Base-by-base conservation (phyloP, 2,888 invertebrate genomes). In the Phaedon cochleariae region DNA sequence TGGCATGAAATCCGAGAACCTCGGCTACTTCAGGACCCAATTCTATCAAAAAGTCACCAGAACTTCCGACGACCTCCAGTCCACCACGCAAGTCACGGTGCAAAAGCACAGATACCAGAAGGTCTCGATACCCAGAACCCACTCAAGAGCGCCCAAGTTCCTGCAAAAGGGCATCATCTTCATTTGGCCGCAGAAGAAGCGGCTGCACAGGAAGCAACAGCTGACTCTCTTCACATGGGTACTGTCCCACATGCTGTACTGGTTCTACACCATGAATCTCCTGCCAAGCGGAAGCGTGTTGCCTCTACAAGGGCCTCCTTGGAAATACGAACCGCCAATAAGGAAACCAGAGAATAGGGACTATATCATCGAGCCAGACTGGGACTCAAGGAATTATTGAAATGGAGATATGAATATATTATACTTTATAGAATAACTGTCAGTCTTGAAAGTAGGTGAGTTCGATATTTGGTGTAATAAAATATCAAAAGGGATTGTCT, bases 351-450 rank as follows among this genome's bases (percentile, higher is more conserved):
- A 78, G 69, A 77, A 71, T 46, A 75, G 78, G 58, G 80, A 81
- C 73, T 82, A 79, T 64, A 79, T 82, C 62, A 83, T 83, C 49
- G 83, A 83, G 71, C 82, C 83, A 2, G 81, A 82, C 67, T 83
- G 82, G 83, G 76, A 81, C 67, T 77, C 78, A n/a, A 51, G 65
- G 65, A n/a, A 26, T 46, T 46, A 45, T 57, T 57, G 26, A 71
- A 3, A 17, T n/a, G n/a, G n/a, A n/a, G n/a, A n/a, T n/a, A n/a
- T n/a, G n/a, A n/a, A n/a, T n/a, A n/a, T n/a, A n/a, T n/a, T n/a
- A n/a, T n/a, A n/a, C n/a, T n/a, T n/a, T n/a, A n/a, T n/a, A n/a
- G n/a, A n/a, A n/a, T n/a, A n/a, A n/a, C n/a, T n/a, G n/a, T n/a
- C n/a, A n/a, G n/a, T n/a, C n/a, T n/a, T n/a, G n/a, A n/a, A n/a